Conservation (phyloP, 2,888 invertebrate genomes). For the Xestia xanthographa region DNA sequence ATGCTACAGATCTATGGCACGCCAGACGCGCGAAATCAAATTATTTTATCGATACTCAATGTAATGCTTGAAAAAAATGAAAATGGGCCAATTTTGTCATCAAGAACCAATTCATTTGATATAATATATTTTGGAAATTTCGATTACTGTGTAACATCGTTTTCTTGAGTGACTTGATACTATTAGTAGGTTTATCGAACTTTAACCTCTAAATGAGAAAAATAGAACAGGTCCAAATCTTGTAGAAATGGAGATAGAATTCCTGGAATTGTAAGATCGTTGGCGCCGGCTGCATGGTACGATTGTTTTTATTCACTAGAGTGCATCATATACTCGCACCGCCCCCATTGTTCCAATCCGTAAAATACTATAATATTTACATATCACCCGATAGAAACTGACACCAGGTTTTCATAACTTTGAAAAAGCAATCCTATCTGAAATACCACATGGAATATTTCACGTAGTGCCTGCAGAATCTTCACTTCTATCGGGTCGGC, state of each 20-base stretch:
- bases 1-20: conserved; percentile 65
- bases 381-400: conserved; percentile 13
- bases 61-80: conserved; percentile 18
- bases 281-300: conserved; percentile 13
- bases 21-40: conserved; percentile 64
- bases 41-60: conserved; percentile 42
- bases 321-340: conserved; percentile 28
- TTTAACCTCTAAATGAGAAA: background rate
- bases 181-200: background rate
- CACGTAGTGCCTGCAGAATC: background rate
- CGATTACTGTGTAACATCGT: conserved; percentile 32
- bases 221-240: conserved; percentile 19
- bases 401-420: conserved; percentile 30
- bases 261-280: conserved; percentile 22
- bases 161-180: conserved; percentile 21
- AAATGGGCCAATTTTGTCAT: background rate
- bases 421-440: conserved; percentile 4
- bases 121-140: background rate
- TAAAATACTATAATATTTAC: conserved; percentile 58
- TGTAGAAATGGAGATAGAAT: conserved; percentile 21
- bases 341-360: conserved; percentile 67
- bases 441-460: background rate
- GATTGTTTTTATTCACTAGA: conserved; percentile 46
- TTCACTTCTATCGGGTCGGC: background rate
- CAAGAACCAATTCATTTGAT: conserved; percentile 2